Conservation (phyloP, 1,140 invertebrate species). For the Hylaeus anthracinus region DNA sequence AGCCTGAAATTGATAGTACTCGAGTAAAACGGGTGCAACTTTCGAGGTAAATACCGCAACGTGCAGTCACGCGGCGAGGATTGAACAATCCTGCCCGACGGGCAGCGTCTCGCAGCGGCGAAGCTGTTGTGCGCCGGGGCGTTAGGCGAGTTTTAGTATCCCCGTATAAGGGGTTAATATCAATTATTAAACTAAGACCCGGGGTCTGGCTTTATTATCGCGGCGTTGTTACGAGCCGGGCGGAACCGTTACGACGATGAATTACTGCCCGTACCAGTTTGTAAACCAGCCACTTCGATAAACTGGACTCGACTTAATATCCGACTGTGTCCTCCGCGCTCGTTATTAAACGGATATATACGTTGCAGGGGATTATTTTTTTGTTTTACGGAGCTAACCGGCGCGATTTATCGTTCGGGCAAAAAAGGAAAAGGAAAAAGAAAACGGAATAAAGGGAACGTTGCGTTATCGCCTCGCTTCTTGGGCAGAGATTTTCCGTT, state of each 20-base stretch:
- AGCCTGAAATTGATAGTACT: too few species aligned
- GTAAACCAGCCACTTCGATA: constrained; percentile 25
- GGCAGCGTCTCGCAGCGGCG: background rate
- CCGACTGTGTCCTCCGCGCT: constrained; percentile 8
- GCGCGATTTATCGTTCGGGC: constrained; percentile 10
- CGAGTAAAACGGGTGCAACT: background rate
- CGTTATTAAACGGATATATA: constrained; percentile 30
- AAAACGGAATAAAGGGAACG: too few species aligned
- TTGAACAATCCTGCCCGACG: background rate
- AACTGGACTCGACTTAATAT: constrained; percentile 32
- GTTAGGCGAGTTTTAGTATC: background rate
- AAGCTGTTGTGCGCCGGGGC: too few species aligned
- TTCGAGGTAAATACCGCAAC: background rate
- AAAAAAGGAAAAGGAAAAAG: background rate
- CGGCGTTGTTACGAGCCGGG: background rate
- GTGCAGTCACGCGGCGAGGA: too few species aligned
- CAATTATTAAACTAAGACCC: constrained; percentile 33
- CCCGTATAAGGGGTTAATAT: constrained; percentile 1
- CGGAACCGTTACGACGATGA: constrained; percentile 2
- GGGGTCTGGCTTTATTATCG: constrained; percentile 12
- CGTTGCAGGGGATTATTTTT: constrained; percentile 14
- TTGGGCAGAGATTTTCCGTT: background rate
- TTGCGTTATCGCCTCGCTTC: background rate
- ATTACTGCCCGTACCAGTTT: constrained; percentile 18
- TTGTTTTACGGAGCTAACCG: background rate